phyloP scores from a whole-genome alignment of 1,140 invertebrate species.

The Lasioglossum baleicum region DNA sequence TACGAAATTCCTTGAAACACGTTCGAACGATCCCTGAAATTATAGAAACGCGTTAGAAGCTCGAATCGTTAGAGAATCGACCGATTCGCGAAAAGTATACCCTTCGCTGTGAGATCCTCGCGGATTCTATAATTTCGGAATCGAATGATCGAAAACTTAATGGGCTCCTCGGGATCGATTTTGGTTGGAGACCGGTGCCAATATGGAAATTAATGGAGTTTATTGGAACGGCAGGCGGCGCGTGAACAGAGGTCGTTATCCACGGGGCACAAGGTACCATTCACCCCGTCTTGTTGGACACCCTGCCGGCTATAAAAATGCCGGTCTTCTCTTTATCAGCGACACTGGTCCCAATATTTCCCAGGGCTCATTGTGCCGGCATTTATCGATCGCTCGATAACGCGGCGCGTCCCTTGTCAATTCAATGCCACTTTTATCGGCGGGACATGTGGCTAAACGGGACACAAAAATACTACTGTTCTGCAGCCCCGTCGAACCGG shows the following conservation, averaged over 20 bases:
- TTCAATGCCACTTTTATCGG: slow-evolving; percentile 44
- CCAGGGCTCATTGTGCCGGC: slow-evolving; percentile 34
- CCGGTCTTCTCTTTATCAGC: slow-evolving; percentile 31
- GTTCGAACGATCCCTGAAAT: too few relatives aligned
- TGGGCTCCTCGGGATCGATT: not conserved
- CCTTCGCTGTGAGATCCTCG: not conserved
- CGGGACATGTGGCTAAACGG: slow-evolving; percentile 45
- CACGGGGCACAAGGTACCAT: slow-evolving; percentile 37
- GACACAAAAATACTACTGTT: slow-evolving; percentile 71
- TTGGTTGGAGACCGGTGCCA: not conserved
- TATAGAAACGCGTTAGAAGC: not conserved
- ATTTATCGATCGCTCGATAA: slow-evolving; percentile 56
- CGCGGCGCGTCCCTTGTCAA: slow-evolving; percentile 9
- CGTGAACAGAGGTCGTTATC: slow-evolving; percentile 34
- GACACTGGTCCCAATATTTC: slow-evolving; percentile 40
- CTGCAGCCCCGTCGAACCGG: slow-evolving; percentile 32
- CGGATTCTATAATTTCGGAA: not conserved
- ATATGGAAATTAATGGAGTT: slow-evolving; percentile 31
- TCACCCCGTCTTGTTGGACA: slow-evolving; percentile 26
- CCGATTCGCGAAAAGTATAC: not conserved
- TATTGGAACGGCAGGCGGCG: slow-evolving; percentile 9
- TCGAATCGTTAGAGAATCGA: not conserved
- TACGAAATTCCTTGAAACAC: too few relatives aligned
- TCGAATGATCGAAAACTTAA: slow-evolving; percentile 3
- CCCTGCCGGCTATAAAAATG: slow-evolving; percentile 42